These are phyloP conservation scores for Chaenocephalus aceratus DNA, from an alignment of 2,113 vertebrate genomes.

Conservation along the genomic window DNA sequence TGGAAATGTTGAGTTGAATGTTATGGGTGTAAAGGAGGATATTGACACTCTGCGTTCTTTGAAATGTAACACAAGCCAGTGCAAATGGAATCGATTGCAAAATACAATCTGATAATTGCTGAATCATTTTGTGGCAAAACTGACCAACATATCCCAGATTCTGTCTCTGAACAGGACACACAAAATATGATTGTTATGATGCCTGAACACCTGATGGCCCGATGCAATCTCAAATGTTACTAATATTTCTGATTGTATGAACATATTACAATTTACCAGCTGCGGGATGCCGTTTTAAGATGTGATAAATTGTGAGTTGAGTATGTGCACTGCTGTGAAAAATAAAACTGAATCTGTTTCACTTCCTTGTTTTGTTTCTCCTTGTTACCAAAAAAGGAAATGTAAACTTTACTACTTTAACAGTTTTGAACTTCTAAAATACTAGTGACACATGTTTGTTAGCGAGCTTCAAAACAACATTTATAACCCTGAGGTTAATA, in stretches of 20 bases:
- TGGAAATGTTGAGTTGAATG: not conserved
- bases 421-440: too few species aligned
- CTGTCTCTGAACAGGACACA: not conserved
- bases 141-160: not conserved
- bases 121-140: not conserved
- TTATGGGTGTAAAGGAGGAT: conserved; percentile 6
- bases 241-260: not conserved
- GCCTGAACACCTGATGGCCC: not conserved
- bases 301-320: not conserved
- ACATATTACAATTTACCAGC: not conserved
- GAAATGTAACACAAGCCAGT: not conserved
- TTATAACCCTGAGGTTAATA: too few species aligned
- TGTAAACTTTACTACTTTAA: not conserved
- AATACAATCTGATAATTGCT: not conserved
- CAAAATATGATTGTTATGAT: not conserved
- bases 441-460: too few species aligned
- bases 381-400: conserved; percentile 3
- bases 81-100: not conserved
- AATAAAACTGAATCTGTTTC: conserved; percentile 1
- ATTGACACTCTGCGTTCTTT: not conserved
- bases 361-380: not conserved
- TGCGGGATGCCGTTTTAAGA: not conserved
- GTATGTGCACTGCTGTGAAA: conserved; percentile 7
- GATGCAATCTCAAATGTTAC: not conserved
- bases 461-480: too few species aligned